A percentile compares a stretch with the other conserved stretches of the same genome.
These are phyloP conservation scores for Sanderia malayensis DNA, from an alignment of 30 jellyfish, hydroid and myxozoan species.

Conservation along the genomic window DNA sequence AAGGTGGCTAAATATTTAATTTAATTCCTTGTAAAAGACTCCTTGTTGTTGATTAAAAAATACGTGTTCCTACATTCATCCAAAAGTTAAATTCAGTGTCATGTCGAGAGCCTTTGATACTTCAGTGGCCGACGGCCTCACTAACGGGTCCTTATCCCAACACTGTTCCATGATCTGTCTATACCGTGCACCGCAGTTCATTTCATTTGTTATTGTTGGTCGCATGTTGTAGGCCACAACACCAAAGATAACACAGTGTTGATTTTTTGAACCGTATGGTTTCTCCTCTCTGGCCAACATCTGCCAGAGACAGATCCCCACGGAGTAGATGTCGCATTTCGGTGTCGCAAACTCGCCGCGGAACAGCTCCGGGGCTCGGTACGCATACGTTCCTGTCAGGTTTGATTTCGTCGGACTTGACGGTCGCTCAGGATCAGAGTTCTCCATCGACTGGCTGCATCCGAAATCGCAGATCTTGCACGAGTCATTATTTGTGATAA, in stretches of 20 bases:
- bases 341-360: conserved; percentile 75
- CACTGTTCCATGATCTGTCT: conserved; percentile 60
- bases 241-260: conserved; percentile 77
- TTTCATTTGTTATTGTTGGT: conserved; percentile 60
- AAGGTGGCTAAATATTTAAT: too few relatives aligned
- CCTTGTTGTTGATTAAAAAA: too few relatives aligned
- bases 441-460: conserved; percentile 68
- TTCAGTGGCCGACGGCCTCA: conserved; percentile 60
- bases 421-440: conserved; percentile 53
- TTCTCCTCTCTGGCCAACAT: conserved; percentile 77
- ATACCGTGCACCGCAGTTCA: conserved; percentile 49
- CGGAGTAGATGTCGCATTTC: conserved; percentile 77
- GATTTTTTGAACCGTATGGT: conserved; percentile 83
- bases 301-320: conserved; percentile 90
- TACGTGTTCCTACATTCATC: too few relatives aligned
- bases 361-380: conserved; percentile 88
- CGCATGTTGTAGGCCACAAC: conserved; percentile 91
- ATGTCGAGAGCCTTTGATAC: conserved; percentile 45
- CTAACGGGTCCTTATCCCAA: conserved; percentile 65
- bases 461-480: conserved; percentile 89
- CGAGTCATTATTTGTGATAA: conserved; percentile 54
- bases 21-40: too few relatives aligned
- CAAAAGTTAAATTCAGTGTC: conserved; percentile 16
- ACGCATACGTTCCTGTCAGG: conserved; percentile 86
- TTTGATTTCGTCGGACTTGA: conserved; percentile 86